Conservation (phyloP, 2,797 vertebrate species). For the Loris lydekkerianus region DNA sequence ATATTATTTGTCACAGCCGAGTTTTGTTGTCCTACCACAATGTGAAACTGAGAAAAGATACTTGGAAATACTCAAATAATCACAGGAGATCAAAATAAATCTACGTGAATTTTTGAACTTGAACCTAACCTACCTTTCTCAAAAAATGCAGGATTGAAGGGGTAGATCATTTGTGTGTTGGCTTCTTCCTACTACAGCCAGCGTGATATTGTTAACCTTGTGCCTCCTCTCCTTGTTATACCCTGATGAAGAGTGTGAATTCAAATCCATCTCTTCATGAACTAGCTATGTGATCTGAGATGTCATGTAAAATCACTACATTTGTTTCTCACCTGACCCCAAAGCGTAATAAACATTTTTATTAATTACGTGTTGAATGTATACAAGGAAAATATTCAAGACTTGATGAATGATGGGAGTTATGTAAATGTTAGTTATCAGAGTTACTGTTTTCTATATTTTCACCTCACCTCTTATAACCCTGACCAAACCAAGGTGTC, state of each 20-base stretch:
- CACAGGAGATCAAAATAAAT: conserved; percentile 52
- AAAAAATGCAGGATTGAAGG: conserved; percentile 4
- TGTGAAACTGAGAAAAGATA: conserved; percentile 66
- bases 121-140: not conserved
- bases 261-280: not conserved
- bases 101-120: conserved; percentile 35
- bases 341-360: not conserved
- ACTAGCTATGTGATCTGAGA: not conserved
- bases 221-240: not conserved
- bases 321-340: not conserved
- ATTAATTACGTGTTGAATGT: not conserved
- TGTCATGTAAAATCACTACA: not conserved
- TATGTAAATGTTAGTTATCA: not conserved
- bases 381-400: not conserved
- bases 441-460: conserved; percentile 55
- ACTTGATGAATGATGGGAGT: not conserved
- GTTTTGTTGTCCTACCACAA: conserved; percentile 54
- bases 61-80: conserved; percentile 63
- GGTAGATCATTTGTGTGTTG: not conserved
- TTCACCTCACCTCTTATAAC: not conserved
- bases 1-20: conserved; percentile 61
- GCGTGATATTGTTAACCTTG: not conserved
- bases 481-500: not conserved
- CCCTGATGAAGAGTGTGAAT: not conserved
- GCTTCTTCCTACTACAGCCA: not conserved